Evolutionary conservation across 2,113 vertebrate species (phyloP).

Genomic region (Microcebus tavaratra): DNA sequence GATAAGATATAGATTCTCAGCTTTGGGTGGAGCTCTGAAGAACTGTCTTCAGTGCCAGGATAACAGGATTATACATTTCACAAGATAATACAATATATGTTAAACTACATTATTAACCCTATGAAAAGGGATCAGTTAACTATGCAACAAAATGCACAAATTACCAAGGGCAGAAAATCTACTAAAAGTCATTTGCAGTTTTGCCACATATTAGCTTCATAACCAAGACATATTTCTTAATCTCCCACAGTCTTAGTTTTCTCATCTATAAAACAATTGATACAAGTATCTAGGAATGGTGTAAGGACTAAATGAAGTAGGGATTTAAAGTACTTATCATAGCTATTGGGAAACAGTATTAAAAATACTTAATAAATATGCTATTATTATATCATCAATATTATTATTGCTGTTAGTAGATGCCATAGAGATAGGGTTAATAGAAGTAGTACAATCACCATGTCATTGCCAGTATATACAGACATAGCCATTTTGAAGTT

Average conservation of each 20-base stretch:
- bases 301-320: neutral
- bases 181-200: neutral
- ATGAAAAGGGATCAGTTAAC: slow-evolving; percentile 27
- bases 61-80: slow-evolving; percentile 10
- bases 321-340: neutral
- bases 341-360: neutral
- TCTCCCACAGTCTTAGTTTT: neutral
- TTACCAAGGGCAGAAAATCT: neutral
- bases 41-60: neutral
- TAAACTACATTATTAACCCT: slow-evolving; percentile 18
- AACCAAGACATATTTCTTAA: neutral
- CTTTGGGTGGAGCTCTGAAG: neutral
- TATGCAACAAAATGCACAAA: neutral
- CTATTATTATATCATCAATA: neutral
- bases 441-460: neutral
- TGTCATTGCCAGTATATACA: neutral
- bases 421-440: neutral
- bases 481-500: neutral
- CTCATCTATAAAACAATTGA: neutral
- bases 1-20: neutral
- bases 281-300: neutral
- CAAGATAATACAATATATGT: neutral
- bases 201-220: neutral
- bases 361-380: neutral
- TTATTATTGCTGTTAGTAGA: neutral